phyloP scores from a whole-genome alignment of 2,797 vertebrate genomes.

The Cuculus canorus region DNA sequence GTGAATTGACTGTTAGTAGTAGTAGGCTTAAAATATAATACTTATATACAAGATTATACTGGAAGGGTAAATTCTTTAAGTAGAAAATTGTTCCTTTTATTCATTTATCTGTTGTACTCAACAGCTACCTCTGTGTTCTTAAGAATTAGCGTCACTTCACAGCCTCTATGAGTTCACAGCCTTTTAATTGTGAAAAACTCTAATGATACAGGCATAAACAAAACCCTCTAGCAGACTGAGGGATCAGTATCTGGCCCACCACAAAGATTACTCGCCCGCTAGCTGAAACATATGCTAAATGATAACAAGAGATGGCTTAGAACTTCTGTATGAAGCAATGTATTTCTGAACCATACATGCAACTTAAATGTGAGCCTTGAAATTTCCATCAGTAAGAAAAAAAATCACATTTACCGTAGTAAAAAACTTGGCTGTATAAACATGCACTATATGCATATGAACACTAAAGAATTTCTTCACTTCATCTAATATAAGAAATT shows the following conservation, averaged over 20 bases:
- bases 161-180: background rate
- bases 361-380: background rate
- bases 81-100: background rate
- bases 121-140: background rate
- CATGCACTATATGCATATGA: background rate
- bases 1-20: background rate
- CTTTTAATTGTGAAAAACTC: background rate
- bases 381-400: background rate
- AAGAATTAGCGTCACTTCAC: background rate
- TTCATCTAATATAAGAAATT: background rate
- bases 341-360: background rate
- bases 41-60: background rate
- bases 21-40: background rate
- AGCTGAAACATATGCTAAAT: background rate
- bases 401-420: background rate
- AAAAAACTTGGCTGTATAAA: background rate
- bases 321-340: background rate
- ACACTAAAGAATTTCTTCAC: background rate
- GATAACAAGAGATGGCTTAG: background rate
- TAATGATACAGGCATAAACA: background rate
- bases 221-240: background rate
- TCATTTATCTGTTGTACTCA: background rate
- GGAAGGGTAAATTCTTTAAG: background rate
- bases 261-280: accelerated
- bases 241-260: background rate